Conservation (phyloP, 2,797 vertebrate species). For the Spheniscus humboldti region DNA sequence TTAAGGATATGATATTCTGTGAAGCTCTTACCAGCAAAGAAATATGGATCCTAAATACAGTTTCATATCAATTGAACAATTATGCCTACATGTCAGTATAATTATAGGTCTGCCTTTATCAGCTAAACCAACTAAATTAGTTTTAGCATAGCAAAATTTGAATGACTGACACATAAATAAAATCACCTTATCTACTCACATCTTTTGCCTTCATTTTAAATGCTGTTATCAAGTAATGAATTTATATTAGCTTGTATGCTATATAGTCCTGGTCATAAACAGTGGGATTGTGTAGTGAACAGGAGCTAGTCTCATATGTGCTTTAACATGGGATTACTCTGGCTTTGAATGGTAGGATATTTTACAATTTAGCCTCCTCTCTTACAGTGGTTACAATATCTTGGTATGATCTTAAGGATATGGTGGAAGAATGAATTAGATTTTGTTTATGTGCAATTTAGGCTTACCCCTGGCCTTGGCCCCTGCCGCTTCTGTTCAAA, state of each 20-base stretch:
- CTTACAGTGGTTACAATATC: fast-evolving
- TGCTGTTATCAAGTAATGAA: not conserved
- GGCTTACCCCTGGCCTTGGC: not conserved
- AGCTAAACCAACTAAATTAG: not conserved
- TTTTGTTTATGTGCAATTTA: not conserved
- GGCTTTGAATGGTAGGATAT: fast-evolving
- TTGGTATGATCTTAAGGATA: not conserved
- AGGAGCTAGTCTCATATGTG: not conserved
- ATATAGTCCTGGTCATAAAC: not conserved
- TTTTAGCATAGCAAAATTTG: not conserved
- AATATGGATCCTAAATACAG: not conserved
- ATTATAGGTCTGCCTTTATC: not conserved
- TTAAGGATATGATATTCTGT: not conserved
- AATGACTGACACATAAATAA: not conserved
- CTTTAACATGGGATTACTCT: not conserved
- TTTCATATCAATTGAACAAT: not conserved
- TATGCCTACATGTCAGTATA: not conserved
- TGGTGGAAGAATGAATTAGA: not conserved
- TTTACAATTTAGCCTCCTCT: not conserved
- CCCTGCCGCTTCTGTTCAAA: not conserved
- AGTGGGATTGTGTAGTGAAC: fast-evolving
- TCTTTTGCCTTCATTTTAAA: not conserved
- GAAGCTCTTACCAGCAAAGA: not conserved
- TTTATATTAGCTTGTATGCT: not conserved
- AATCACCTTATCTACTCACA: not conserved